Conservation (phyloP, 2,113 vertebrate genomes). For the Platichthys stellatus region DNA sequence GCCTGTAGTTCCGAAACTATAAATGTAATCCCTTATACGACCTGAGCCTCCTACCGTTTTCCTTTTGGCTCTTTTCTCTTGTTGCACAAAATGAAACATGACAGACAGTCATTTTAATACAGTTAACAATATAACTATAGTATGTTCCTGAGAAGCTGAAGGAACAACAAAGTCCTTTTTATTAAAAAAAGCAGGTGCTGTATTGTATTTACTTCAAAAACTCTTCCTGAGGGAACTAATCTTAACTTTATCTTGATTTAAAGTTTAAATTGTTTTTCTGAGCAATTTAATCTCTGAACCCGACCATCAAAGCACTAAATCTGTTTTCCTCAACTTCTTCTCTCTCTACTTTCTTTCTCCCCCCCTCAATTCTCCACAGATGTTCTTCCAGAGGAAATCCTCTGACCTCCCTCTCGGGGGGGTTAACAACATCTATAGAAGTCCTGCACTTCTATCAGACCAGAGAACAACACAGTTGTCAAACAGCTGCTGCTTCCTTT, state of each 20-base stretch:
- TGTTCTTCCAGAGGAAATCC: constrained; percentile 42
- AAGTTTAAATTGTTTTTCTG: constrained; percentile 52
- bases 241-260: constrained; percentile 21
- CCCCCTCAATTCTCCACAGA: constrained; percentile 31
- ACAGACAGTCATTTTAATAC: too few species aligned
- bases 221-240: constrained; percentile 14
- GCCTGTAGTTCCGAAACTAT: too few species aligned
- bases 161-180: not conserved
- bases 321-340: not conserved
- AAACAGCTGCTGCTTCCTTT: constrained; percentile 3
- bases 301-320: constrained; percentile 33
- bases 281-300: constrained; percentile 16
- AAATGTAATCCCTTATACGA: not conserved
- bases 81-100: too few species aligned
- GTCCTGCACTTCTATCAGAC: constrained; percentile 27
- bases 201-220: not conserved
- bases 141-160: not conserved
- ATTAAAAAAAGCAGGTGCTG: not conserved
- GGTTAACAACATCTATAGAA: constrained; percentile 62
- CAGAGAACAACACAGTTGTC: not conserved
- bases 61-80: not conserved
- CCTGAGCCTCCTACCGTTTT: too few species aligned
- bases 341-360: not conserved
- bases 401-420: constrained; percentile 43
- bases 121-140: too few species aligned